Evolutionary conservation across 2,113 vertebrate genomes (phyloP).

Genomic region (Dasyornis broadbenti): DNA sequence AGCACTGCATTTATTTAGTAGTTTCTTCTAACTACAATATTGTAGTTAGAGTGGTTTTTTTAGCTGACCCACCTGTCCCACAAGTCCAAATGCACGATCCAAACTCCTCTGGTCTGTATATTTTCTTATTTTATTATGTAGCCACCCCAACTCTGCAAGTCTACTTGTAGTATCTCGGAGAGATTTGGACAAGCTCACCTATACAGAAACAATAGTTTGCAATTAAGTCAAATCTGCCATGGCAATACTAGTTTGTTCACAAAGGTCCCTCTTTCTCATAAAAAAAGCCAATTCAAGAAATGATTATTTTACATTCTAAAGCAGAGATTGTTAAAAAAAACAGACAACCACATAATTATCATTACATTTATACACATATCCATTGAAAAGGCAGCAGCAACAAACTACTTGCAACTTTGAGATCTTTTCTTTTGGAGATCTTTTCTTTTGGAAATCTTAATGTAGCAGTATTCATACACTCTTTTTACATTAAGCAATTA

Average conservation of each 20-base stretch:
- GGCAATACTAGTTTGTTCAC: not conserved
- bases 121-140: slow-evolving; percentile 96
- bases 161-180: slow-evolving; percentile 87
- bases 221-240: not conserved
- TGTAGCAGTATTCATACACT: not conserved
- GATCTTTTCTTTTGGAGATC: not conserved
- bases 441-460: not conserved
- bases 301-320: not conserved
- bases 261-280: not conserved
- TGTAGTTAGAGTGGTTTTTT: not conserved
- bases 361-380: not conserved
- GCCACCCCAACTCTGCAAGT: slow-evolving; percentile 92
- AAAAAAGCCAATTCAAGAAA: not conserved
- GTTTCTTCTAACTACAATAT: not conserved
- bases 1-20: not conserved
- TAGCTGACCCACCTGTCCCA: slow-evolving; percentile 86
- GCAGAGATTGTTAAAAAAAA: not conserved
- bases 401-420: not conserved
- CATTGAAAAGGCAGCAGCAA: not conserved
- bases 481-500: not conserved
- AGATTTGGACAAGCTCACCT: slow-evolving; percentile 89
- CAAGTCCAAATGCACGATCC: slow-evolving; percentile 93
- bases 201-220: not conserved
- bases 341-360: not conserved
- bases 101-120: slow-evolving; percentile 92